Base-by-base conservation (phyloP, 2,113 vertebrate genomes). In the Psilopsiagon aurifrons region DNA sequence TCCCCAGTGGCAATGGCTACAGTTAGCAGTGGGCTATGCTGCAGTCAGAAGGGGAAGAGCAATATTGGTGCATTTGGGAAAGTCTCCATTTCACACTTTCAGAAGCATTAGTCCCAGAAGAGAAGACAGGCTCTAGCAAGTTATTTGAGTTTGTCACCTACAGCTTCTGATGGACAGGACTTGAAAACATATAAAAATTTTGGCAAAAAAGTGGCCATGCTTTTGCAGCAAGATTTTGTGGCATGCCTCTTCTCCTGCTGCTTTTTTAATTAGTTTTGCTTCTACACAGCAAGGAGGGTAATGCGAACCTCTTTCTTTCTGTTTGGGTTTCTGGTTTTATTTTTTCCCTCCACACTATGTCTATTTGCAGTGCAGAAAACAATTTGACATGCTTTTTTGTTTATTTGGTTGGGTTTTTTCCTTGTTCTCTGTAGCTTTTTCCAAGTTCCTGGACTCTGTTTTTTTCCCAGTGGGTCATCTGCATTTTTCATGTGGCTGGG, bases 181-280 rank as follows among this genome's bases (percentile, higher is more conserved):
- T 71, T 82, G 20, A 88, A 92, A 89, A 64, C 0, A 5, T 49
- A 19, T 3, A 27, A 12, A 47, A 63, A 63, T 28, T n/a, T 46
- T 78, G 43, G 25, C 2, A 70, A 57, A 66, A 70, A 28, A 37
- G 33, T 6, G 11, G 11, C 2, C 5, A 29, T 31, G 13, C 3
- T 74, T 77, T 47, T 67, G 46, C 37, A 76, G 17, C 2, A 6
- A 46, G 27, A 44, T 85, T 82, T 91, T 83, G 57, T 90, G 54
- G 60, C n/a, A 46, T 2, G 2, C 19, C 43, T 3, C 28, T 67
- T 79, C 33, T 87, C 70, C 83, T 0, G 22, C 81, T 95, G 84
- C 15, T 92, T 92, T 92, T 52, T 44, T 15, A 91, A 89, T 86
- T 89, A 95, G 39, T 83, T 96, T 91, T 81, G 11, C 75, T 86